Conservation (phyloP, 53 echinoderm and acorn worm species). For the Echinarachnius parma region DNA sequence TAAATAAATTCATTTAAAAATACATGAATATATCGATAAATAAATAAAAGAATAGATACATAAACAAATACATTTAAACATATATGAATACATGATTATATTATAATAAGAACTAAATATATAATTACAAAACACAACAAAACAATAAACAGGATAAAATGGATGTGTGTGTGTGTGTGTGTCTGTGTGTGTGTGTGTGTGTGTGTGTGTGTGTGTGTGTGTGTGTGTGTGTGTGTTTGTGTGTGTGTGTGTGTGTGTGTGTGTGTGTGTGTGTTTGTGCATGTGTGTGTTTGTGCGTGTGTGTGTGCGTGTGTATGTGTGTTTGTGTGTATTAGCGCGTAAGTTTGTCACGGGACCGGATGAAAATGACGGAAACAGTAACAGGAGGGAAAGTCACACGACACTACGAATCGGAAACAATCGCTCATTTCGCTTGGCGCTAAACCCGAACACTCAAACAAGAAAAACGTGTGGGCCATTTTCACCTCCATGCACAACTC, state of each 20-base stretch:
- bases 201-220: too few species aligned
- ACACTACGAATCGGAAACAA: slow-evolving; percentile 18
- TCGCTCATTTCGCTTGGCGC: not conserved
- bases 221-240: too few species aligned
- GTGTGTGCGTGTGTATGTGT: too few species aligned
- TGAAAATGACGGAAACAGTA: not conserved
- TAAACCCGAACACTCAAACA: slow-evolving; percentile 19
- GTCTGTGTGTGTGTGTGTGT: too few species aligned
- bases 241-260: too few species aligned
- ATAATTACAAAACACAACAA: too few species aligned
- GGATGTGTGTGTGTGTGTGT: too few species aligned
- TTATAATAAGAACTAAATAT: too few species aligned
- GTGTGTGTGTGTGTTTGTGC: too few species aligned
- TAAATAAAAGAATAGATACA: not conserved
- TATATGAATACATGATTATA: not conserved
- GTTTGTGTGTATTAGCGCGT: too few species aligned
- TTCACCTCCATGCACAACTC: not conserved
- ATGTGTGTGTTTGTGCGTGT: too few species aligned
- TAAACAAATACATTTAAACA: not conserved
- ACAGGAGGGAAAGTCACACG: not conserved
- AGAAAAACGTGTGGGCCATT: slow-evolving; percentile 32
- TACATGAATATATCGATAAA: not conserved
- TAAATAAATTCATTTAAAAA: not conserved
- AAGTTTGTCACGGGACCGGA: not conserved
- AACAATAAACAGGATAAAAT: too few species aligned